Base-by-base conservation (phyloP, 2,797 vertebrate species). In the Geotrypetes seraphini region DNA sequence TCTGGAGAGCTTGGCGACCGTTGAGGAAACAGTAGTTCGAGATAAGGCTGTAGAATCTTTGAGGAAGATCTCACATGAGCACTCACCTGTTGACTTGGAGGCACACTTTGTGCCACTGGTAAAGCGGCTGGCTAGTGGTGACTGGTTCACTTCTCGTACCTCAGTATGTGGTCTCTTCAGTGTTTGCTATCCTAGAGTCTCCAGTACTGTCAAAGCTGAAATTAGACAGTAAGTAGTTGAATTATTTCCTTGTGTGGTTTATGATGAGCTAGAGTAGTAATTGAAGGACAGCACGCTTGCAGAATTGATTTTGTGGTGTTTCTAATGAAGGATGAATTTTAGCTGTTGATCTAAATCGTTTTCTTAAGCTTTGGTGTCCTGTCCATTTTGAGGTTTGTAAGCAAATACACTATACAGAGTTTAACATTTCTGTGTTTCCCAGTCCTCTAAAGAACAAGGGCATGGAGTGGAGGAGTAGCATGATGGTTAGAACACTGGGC, bases 141-240 rank as follows among this genome's bases (percentile, higher is more conserved):
- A 90, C 73, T 90, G 87, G 87, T 90, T 90, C 66, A 90, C 87
- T 25, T 90, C 87, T 36, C 83, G 87, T 31, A 90, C 87, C 17
- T 90, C 87, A 17, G 87, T 87, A 8, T 90, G 87, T 4, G 87
- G 87, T 12, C 80, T 90, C 33, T 90, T 90, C 55, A 87, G 84
- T 2, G 87, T 90, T 18, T 88, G 85, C 63, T 90, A 90, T 60
- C 86, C 87, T 1, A 80, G 84, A 10, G 87, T 90, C 14, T 86
- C 84, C 57, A 87, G 80, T 62, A 79, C 81, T 1, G 84, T 88
- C 35, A 90, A 90, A 59, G 81, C 83, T 5, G 87, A 90, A 66
- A 86, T 90, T 17, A 77, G 87, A 19, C 86, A 88, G 87, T 90
- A 65, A 83, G 86, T 83, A 14, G n/a, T n/a, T n/a, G n/a, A n/a